These are phyloP conservation scores for Rostratula benghalensis DNA, from an alignment of 2,113 vertebrate genomes.

Conservation along the genomic window DNA sequence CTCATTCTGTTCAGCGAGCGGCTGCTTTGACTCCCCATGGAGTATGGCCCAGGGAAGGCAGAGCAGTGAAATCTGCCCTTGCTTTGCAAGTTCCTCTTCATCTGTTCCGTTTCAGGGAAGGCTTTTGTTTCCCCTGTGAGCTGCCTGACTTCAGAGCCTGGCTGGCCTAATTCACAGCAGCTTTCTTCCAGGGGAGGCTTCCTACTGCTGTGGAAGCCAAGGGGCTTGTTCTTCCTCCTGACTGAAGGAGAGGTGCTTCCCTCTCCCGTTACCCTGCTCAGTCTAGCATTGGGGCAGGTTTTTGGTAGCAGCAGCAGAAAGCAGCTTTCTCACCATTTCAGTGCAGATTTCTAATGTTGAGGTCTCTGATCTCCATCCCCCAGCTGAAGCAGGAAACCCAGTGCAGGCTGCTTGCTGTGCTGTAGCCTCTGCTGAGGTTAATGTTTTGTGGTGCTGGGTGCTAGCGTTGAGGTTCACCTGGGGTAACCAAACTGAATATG, in stretches of 20 bases:
- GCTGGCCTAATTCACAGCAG: not conserved
- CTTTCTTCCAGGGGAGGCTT: not conserved
- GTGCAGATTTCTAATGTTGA: not conserved
- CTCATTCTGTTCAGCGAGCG: not conserved
- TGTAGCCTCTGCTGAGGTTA: not conserved
- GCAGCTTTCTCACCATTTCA: not conserved
- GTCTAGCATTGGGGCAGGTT: fast-evolving
- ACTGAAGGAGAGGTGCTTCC: not conserved
- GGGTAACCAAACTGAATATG: not conserved
- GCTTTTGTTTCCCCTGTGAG: not conserved
- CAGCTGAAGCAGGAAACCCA: not conserved
- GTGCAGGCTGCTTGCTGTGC: not conserved
- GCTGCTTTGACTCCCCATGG: not conserved
- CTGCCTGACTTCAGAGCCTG: not conserved
- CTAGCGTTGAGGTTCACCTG: not conserved
- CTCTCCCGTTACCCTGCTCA: not conserved
- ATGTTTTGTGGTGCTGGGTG: not conserved
- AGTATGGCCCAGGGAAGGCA: not conserved
- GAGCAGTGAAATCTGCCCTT: not conserved
- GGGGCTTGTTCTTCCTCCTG: not conserved
- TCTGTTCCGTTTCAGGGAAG: not conserved
- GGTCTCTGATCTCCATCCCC: not conserved
- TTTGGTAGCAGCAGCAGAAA: not conserved
- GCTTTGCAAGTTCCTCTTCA: not conserved
- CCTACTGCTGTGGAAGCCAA: not conserved